Evolutionary conservation across 2,888 invertebrate species (phyloP).

Genomic region (Elmis aenea): DNA sequence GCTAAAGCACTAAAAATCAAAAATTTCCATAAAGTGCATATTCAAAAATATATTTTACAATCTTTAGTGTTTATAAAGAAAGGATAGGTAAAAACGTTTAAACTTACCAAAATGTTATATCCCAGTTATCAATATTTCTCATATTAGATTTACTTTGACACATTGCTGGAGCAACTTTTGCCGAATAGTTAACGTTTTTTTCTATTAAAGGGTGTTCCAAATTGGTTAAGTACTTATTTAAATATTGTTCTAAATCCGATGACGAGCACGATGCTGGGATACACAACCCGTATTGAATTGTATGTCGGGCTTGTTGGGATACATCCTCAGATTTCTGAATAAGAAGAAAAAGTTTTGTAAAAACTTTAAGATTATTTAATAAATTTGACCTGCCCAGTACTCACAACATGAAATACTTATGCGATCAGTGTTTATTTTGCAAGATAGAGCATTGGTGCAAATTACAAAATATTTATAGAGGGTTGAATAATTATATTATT

Average conservation of each 20-base stretch:
- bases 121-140: slow-evolving; percentile 32
- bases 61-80: too few relatives aligned
- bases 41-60: too few relatives aligned
- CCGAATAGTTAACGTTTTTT: slow-evolving; percentile 34
- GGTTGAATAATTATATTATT: too few relatives aligned
- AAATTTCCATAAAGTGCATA: too few relatives aligned
- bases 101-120: slow-evolving; percentile 43
- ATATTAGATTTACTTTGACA: slow-evolving; percentile 37
- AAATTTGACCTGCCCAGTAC: too few relatives aligned
- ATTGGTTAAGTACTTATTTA: slow-evolving; percentile 33
- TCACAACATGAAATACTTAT: too few relatives aligned
- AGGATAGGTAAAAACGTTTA: slow-evolving; percentile 2
- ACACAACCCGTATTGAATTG: slow-evolving; percentile 40
- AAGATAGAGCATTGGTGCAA: too few relatives aligned
- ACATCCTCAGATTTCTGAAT: slow-evolving; percentile 30
- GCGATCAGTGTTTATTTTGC: too few relatives aligned
- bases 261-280: slow-evolving; percentile 40
- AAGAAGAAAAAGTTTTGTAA: too few relatives aligned
- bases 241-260: slow-evolving; percentile 33
- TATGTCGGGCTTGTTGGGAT: slow-evolving; percentile 37
- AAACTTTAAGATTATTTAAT: too few relatives aligned
- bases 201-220: slow-evolving; percentile 34
- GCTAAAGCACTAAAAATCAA: slow-evolving; percentile 37
- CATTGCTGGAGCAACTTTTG: slow-evolving; percentile 36
- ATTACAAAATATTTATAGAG: too few relatives aligned